These are phyloP conservation scores for Lynx canadensis DNA, from an alignment of 2,113 vertebrate species.

Conservation along the genomic window DNA sequence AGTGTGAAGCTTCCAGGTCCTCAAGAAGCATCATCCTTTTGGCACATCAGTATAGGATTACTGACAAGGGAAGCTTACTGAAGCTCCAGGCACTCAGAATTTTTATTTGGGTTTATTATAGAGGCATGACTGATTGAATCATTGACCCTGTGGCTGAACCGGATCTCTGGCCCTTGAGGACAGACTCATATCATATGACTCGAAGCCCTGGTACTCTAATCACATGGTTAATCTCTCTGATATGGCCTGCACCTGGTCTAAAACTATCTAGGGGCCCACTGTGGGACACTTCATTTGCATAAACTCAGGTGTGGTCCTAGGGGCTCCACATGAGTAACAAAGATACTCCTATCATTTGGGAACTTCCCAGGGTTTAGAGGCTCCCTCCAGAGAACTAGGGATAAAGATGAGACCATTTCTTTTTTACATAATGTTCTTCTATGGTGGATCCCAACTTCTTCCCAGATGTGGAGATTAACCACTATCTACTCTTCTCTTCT, in stretches of 20 bases:
- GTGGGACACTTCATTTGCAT: background rate
- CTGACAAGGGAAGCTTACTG: background rate
- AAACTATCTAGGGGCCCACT: background rate
- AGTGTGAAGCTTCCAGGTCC: background rate
- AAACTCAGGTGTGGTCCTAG: background rate
- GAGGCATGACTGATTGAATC: background rate
- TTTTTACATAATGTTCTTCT: background rate
- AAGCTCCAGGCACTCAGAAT: background rate
- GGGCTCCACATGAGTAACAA: background rate
- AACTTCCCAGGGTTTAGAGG: background rate
- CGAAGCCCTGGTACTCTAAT: background rate
- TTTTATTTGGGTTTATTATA: background rate
- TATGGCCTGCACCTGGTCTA: background rate
- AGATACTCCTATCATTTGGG: background rate
- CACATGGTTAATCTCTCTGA: background rate
- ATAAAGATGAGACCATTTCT: background rate
- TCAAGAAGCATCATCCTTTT: background rate
- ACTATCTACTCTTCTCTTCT: background rate
- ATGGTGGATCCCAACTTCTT: background rate
- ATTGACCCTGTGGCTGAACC: background rate
- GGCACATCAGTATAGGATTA: background rate
- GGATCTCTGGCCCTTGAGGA: background rate
- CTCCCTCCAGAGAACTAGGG: background rate
- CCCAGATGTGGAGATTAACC: background rate
- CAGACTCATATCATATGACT: background rate